Base-by-base conservation (phyloP, 2,113 vertebrate genomes). In the Tor tambroides region DNA sequence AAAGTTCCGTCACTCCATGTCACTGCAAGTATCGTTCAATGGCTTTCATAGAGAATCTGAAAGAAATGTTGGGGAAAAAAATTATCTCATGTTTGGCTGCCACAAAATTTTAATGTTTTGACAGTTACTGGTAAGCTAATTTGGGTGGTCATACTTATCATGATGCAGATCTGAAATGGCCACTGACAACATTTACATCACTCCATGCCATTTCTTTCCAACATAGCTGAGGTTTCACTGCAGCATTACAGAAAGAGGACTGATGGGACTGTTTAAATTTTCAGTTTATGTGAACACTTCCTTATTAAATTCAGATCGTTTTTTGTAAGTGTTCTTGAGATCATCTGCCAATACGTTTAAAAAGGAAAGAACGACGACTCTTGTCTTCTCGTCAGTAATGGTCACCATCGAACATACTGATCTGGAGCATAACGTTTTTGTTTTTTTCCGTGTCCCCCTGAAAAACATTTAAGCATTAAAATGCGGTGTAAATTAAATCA, bases 171-270 rank as follows among this genome's bases (percentile, higher is more conserved):
- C 54, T 80, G 5, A 63, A 80, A 81, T 26, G 35, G 14, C 78
- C 19, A 80, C 11, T 9, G 21, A 14, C 12, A 38, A 61, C 30
- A 56, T 80, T 63, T 10, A 63, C 54, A 19, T 65, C 35, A 80
- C 51, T 38, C n/a, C 32, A 8, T 59, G 32, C 17, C 35, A n/a
- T 38, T 56, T 79, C 28, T 43, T 74, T 75, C 35, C 72, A 75
- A 46, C 72, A 75, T 46, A 75, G 11, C 79, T 61, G 43, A 79
- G 76, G 78, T 15, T 80, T 80, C 21, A 23, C 77, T 54, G n/a
- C 17, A 2, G 76, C 9, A 2, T 51, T 49, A 71, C 8, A 0
- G 69, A 23, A 23, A 1, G 32, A 46, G 5, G 71, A 72, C 32
- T 38, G 19, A 41, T 72, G 69, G 21, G 71, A 32, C 28, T 79